These are phyloP conservation scores for Epistrophella euchroma DNA, from an alignment of 2,888 invertebrate genomes.

Conservation along the genomic window DNA sequence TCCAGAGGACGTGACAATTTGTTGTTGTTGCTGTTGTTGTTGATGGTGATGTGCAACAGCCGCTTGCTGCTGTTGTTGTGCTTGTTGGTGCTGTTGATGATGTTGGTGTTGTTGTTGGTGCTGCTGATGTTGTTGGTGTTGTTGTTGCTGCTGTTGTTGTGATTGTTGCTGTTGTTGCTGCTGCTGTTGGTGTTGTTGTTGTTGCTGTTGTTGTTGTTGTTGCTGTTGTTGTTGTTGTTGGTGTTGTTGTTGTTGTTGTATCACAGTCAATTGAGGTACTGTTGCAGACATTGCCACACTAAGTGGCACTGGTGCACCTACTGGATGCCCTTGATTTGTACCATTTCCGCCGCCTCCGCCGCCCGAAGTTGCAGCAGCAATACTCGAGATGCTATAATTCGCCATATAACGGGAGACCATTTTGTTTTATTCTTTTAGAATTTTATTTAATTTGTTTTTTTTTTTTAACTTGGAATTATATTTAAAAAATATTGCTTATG, in stretches of 20 bases:
- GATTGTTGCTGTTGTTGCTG: slow-evolving; percentile 63
- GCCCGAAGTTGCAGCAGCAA: slow-evolving; percentile 48
- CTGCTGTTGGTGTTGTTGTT: slow-evolving; percentile 44
- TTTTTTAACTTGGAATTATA: slow-evolving; percentile 47
- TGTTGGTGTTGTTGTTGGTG: slow-evolving; percentile 40
- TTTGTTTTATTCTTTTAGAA: slow-evolving; percentile 41
- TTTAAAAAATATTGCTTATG: slow-evolving; percentile 69
- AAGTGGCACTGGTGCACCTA: slow-evolving; percentile 63
- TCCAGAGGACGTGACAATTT: slow-evolving; percentile 60
- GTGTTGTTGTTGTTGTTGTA: slow-evolving; percentile 71
- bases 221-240: slow-evolving; percentile 64
- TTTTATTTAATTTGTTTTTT: slow-evolving; percentile 20
- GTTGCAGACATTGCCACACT: slow-evolving; percentile 67
- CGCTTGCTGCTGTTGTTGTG: slow-evolving; percentile 19
- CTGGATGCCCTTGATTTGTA: slow-evolving; percentile 72
- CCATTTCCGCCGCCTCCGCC: slow-evolving; percentile 54
- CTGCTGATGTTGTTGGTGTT: slow-evolving; percentile 40
- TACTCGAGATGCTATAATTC: slow-evolving; percentile 62
- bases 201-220: slow-evolving; percentile 54
- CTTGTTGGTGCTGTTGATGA: slow-evolving; percentile 38
- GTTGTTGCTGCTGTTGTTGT: slow-evolving; percentile 50
- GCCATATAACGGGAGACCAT: slow-evolving; percentile 72
- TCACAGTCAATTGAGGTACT: slow-evolving; percentile 73
- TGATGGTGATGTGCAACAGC: slow-evolving; percentile 43
- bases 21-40: slow-evolving; percentile 65